phyloP scores from a whole-genome alignment of 35 echinoderm and acorn worm species.

The Apostichopus californicus region DNA sequence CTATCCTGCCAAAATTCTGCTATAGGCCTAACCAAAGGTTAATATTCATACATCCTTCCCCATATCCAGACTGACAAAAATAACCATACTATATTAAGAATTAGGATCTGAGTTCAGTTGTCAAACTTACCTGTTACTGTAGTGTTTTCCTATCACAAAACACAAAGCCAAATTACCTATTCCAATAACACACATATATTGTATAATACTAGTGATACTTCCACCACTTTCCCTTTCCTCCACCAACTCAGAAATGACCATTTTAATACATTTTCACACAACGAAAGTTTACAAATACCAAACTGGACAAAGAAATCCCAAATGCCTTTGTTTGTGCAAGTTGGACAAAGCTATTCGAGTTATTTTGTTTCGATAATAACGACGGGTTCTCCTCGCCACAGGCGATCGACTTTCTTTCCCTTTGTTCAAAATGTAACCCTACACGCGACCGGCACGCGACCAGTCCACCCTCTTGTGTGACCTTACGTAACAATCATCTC shows the following conservation, averaged over 20 bases:
- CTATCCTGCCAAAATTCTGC: too few species aligned
- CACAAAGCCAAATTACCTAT: too few species aligned
- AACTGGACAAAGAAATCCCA: neutral
- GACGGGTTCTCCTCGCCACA: neutral
- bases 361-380: constrained; percentile 13
- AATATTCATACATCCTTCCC: too few species aligned
- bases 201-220: neutral
- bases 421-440: constrained; percentile 33
- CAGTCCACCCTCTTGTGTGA: neutral
- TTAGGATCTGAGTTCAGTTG: too few species aligned
- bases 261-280: neutral
- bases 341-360: constrained; percentile 33
- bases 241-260: neutral
- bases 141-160: too few species aligned
- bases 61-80: too few species aligned
- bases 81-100: too few species aligned
- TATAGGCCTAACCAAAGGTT: too few species aligned
- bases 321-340: constrained; percentile 17
- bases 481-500: neutral
- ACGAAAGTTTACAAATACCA: neutral
- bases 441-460: constrained; percentile 43
- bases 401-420: constrained; percentile 2
- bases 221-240: neutral
- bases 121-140: too few species aligned
- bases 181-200: too few species aligned